Evolutionary conservation across 2,888 invertebrate genomes (phyloP), one percentile per base, ranked within the genome.

Genomic region (Epinotia bilunana): DNA sequence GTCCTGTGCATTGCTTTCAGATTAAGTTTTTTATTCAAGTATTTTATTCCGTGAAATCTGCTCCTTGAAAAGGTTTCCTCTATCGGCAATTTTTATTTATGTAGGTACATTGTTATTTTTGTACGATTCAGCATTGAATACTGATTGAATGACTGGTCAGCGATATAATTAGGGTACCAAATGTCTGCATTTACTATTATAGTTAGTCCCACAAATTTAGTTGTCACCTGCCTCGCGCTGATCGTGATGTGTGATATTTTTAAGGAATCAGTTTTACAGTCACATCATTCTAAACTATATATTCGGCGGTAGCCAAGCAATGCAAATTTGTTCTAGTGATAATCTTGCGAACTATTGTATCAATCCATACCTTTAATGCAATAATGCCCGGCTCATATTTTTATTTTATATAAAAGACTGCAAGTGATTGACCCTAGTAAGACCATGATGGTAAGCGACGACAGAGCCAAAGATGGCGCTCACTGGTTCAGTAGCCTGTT

Each of bases 101-200:
- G n/a, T 46, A 58, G n/a, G n/a, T n/a, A n/a, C n/a, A 63, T 7
- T 18, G 28, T 72, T 3, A 3, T 28, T 28, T 3, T 28, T 28
- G 39, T 65, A 53, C 53, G 28, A 49, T 46, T 58, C 13, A 33
- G 57, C 20, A 74, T 73, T 39, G 67, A 57, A 55, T 61, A 3
- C 23, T 28, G 57, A 28, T 60, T 33, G 76, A 77, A 77, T 80
- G 85, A 82, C 80, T 83, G 84, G 83, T 79, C 20, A 73, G 77
- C 79, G 78, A 76, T 75, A 77, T 61, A 69, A 74, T 76, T 84
- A 83, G 79, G 78, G 78, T 82, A 86, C 82, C 81, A 84, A 84
- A 81, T 80, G 78, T 81, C 73, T 85, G 88, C 88, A 88, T 88
- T 88, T 88, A 88, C 79, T 86, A 83, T 77, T 83, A 82, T 85